phyloP scores from a whole-genome alignment of 2,113 vertebrate species.

The Murina feae region DNA sequence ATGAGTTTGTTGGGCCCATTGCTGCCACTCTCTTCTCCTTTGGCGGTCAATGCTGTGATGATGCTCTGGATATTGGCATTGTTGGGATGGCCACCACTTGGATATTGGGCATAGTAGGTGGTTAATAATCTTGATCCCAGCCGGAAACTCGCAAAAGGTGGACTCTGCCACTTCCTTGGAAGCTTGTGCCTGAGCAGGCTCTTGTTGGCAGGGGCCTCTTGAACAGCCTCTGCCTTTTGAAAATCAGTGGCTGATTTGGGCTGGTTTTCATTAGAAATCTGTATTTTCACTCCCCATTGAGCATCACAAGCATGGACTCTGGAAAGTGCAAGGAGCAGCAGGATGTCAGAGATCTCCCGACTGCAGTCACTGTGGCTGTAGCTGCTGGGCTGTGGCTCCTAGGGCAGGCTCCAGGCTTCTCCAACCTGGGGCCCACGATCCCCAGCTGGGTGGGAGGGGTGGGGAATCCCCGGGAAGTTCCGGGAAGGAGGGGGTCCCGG shows the following conservation, averaged over 20 bases:
- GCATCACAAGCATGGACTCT: slow-evolving; percentile 71
- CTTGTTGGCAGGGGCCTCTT: slow-evolving; percentile 60
- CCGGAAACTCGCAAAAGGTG: slow-evolving; percentile 77
- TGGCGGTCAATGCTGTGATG: slow-evolving; percentile 89
- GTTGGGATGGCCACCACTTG: slow-evolving; percentile 89
- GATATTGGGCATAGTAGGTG: slow-evolving; percentile 89
- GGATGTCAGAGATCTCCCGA: background rate
- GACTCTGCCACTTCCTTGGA: slow-evolving; percentile 40
- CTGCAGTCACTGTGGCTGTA: background rate
- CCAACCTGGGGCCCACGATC: background rate
- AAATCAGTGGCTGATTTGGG: slow-evolving; percentile 92
- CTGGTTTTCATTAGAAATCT: slow-evolving; percentile 90
- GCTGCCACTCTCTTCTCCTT: slow-evolving; percentile 89
- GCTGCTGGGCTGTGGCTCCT: background rate
- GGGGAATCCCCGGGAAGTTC: background rate
- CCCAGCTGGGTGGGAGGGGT: background rate
- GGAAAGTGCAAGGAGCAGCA: slow-evolving; percentile 34
- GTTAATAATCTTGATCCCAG: slow-evolving; percentile 88
- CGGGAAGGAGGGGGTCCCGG: background rate
- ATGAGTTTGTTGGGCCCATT: slow-evolving; percentile 94
- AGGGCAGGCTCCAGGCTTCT: background rate
- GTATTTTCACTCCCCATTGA: slow-evolving; percentile 79
- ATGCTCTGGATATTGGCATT: slow-evolving; percentile 89
- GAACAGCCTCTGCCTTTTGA: slow-evolving; percentile 89
- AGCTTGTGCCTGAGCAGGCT: slow-evolving; percentile 28